Conservation (phyloP, 2,888 invertebrate genomes). For the Chrysolina haemoptera region DNA sequence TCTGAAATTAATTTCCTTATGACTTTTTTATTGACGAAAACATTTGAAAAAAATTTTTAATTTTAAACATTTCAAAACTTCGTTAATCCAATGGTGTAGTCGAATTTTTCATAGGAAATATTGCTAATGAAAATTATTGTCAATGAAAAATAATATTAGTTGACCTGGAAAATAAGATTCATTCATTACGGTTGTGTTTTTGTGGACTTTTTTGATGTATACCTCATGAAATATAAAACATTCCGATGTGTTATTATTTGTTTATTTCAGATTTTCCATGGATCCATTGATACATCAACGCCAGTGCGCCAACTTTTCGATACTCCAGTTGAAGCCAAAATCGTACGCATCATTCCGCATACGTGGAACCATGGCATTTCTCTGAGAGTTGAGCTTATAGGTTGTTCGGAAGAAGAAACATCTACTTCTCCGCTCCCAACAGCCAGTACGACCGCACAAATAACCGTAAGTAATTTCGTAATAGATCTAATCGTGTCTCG, state of each 20-base stretch:
- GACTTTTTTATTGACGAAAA: too few relatives aligned
- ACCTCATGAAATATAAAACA: too few relatives aligned
- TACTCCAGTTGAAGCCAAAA: constrained; percentile 82
- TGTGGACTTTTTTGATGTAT: too few relatives aligned
- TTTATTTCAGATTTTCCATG: constrained; percentile 77
- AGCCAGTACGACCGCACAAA: constrained; percentile 41
- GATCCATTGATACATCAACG: constrained; percentile 76
- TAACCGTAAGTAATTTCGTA: constrained; percentile 43
- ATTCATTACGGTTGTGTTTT: too few relatives aligned
- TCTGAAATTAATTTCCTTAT: too few relatives aligned
- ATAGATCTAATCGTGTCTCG: neutral
- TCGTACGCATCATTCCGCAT: constrained; percentile 80
- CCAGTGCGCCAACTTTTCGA: constrained; percentile 78
- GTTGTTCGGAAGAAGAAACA: constrained; percentile 73
- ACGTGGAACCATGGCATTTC: constrained; percentile 81
- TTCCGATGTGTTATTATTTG: neutral
- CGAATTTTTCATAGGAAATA: too few relatives aligned
- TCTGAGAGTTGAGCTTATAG: constrained; percentile 81
- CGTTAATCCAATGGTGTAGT: too few relatives aligned
- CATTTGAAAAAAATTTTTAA: too few relatives aligned
- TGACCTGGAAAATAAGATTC: too few relatives aligned
- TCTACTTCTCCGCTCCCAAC: constrained; percentile 45
- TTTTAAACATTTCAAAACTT: too few relatives aligned
- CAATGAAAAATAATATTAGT: too few relatives aligned
- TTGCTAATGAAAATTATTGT: too few relatives aligned